phyloP scores from a whole-genome alignment of 2,113 vertebrate genomes.

The Myxocyprinus asiaticus region DNA sequence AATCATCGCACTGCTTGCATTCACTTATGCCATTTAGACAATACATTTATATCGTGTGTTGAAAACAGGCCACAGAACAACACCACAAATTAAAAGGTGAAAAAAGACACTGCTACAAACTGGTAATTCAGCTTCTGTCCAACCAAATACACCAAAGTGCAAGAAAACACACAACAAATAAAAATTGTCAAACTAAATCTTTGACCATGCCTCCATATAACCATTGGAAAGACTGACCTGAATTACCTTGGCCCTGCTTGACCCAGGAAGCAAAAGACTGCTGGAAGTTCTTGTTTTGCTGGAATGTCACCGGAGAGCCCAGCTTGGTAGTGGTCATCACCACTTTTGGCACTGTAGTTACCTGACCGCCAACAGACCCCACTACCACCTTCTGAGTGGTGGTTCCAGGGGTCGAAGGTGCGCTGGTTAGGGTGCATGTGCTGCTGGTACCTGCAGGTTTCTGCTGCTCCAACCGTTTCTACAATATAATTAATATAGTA shows the following conservation, averaged over 20 bases:
- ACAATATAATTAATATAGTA: slow-evolving; percentile 7
- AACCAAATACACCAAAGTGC: background rate
- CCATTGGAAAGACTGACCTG: slow-evolving; percentile 77
- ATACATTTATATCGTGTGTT: background rate
- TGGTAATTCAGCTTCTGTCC: background rate
- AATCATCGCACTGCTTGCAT: background rate
- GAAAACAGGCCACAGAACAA: background rate
- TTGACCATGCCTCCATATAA: slow-evolving; percentile 4
- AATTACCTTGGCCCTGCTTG: slow-evolving; percentile 89
- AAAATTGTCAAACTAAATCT: background rate
- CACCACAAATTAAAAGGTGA: background rate
- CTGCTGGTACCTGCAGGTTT: slow-evolving; percentile 71
- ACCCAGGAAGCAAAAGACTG: slow-evolving; percentile 98
- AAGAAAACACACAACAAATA: background rate
- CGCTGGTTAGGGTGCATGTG: slow-evolving; percentile 74
- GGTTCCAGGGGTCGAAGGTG: slow-evolving; percentile 72
- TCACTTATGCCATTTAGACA: slow-evolving; percentile 9
- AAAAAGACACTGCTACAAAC: background rate
- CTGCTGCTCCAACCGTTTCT: slow-evolving; percentile 95
- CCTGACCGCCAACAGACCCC: slow-evolving; percentile 77
- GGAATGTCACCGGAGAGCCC: slow-evolving; percentile 91
- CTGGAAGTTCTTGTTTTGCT: slow-evolving; percentile 97
- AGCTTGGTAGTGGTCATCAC: slow-evolving; percentile 88
- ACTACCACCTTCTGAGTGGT: slow-evolving; percentile 84
- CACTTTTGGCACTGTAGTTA: slow-evolving; percentile 88